A percentile compares a stretch with the other conserved stretches of the same genome.
These are phyloP conservation scores for Toxostoma redivivum DNA, from an alignment of 2,113 vertebrate genomes.

Conservation along the genomic window DNA sequence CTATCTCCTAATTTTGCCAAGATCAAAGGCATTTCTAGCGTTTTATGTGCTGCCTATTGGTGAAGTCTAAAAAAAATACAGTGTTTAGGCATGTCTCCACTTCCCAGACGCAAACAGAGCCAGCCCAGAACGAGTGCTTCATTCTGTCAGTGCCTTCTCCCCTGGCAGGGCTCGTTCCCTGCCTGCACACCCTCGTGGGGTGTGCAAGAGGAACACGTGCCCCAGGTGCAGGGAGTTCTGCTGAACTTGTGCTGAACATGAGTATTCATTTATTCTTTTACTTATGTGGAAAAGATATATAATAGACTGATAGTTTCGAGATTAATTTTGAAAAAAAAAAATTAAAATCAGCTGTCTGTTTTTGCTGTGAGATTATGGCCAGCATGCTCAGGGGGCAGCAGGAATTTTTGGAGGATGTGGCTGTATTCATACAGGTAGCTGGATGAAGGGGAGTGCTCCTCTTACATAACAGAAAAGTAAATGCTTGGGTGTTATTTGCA, in stretches of 20 bases:
- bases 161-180: fast-evolving
- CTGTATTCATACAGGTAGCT: background rate
- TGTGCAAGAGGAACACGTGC: fast-evolving
- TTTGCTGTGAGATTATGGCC: background rate
- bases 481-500: background rate
- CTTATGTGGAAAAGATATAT: background rate
- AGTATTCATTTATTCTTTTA: background rate
- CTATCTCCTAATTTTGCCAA: conserved; percentile 65
- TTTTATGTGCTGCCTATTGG: conserved; percentile 45
- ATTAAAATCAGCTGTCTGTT: fast-evolving
- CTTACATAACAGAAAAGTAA: background rate
- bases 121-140: background rate
- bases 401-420: background rate
- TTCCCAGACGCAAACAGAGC: background rate
- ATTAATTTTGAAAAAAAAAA: background rate
- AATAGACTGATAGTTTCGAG: background rate
- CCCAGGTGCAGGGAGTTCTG: background rate
- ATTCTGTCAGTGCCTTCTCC: background rate
- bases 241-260: background rate
- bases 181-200: background rate
- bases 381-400: background rate
- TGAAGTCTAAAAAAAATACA: conserved; percentile 19
- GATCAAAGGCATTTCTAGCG: conserved; percentile 31
- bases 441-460: background rate
- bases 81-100: conserved; percentile 24